phyloP scores from a whole-genome alignment of 2,113 vertebrate genomes.

The Dicaeum eximium region DNA sequence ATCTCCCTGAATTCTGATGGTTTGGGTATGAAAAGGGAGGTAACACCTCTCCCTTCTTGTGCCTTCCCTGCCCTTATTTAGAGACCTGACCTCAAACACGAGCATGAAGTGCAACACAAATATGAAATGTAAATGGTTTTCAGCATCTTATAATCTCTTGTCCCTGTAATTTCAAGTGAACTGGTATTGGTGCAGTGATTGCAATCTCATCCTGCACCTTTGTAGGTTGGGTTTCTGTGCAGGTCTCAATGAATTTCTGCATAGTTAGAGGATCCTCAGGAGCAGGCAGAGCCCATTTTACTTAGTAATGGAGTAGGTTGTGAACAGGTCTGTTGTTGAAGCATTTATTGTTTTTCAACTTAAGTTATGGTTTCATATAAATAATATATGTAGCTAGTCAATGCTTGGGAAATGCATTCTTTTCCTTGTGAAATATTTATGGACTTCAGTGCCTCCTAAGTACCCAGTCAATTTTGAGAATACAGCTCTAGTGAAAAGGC shows the following conservation, averaged over 20 bases:
- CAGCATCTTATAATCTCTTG: neutral
- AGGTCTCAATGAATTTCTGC: neutral
- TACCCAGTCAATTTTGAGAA: constrained; percentile 63
- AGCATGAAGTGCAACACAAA: neutral
- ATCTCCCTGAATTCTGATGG: neutral
- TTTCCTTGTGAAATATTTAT: constrained; percentile 78
- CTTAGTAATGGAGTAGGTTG: constrained; percentile 18
- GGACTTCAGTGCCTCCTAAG: constrained; percentile 70
- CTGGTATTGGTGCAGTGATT: neutral
- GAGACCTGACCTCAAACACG: neutral
- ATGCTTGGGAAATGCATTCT: constrained; percentile 71
- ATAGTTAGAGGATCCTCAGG: neutral
- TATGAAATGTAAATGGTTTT: neutral
- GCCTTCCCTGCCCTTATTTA: neutral
- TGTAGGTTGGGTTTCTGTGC: neutral
- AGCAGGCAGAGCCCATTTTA: constrained; percentile 14
- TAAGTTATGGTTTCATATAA: constrained; percentile 77
- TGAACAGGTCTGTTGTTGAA: constrained; percentile 43
- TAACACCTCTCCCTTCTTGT: neutral
- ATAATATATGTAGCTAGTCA: constrained; percentile 74
- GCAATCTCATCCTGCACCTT: neutral
- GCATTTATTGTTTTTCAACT: constrained; percentile 71
- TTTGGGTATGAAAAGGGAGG: neutral
- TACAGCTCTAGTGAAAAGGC: neutral
- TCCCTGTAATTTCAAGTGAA: neutral